Evolutionary conservation across 2,113 vertebrate genomes (phyloP), one percentile per base, ranked within the genome.

Genomic region (Campylomormyrus numenius): DNA sequence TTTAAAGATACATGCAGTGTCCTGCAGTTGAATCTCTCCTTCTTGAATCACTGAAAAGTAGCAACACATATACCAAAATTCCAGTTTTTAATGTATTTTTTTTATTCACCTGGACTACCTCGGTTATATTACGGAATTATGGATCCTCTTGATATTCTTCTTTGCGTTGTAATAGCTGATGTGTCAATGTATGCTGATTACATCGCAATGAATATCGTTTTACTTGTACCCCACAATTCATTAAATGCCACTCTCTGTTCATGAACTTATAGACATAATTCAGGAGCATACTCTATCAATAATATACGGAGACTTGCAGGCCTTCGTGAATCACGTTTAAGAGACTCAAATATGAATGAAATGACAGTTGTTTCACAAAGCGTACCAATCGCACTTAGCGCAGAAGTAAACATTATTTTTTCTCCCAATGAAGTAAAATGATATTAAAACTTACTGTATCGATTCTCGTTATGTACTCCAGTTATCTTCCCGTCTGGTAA

Each of bases 401-500:
- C 46, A 10, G 45, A 85, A 48, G 7, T 46, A 85, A 46, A 42
- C 39, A 42, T 83, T 19, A 83, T 42, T 83, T 45, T 24, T 11
- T 4, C 3, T 11, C 7, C 9, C 42, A 42, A 56, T 83, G 17
- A 80, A 89, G 3, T 58, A 91, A 62, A 88, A 50, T 90, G 11
- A 58, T 50, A 80, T 49, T 77, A 42, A 83, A 90, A 95, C 98
- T 98, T 96, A 98, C 98, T 99, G 95, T 98, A 97, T 87, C 94
- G 91, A 15, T 97, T 98, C 93, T 99, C 98, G 92, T 94, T 97
- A 95, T 99, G 98, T 19, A 96, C 95, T 24, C 98, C 98, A 1
- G 97, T 97, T 92, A 99, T 98, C 91, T 95, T 96, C 19, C 98
- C 97, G 93, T 98, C 98, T 87, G 97, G 97, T 90, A 97, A 93